A percentile compares a stretch with the other conserved stretches of the same genome.
Conservation (phyloP, 2,113 vertebrate species). For the Lepus europaeus region DNA sequence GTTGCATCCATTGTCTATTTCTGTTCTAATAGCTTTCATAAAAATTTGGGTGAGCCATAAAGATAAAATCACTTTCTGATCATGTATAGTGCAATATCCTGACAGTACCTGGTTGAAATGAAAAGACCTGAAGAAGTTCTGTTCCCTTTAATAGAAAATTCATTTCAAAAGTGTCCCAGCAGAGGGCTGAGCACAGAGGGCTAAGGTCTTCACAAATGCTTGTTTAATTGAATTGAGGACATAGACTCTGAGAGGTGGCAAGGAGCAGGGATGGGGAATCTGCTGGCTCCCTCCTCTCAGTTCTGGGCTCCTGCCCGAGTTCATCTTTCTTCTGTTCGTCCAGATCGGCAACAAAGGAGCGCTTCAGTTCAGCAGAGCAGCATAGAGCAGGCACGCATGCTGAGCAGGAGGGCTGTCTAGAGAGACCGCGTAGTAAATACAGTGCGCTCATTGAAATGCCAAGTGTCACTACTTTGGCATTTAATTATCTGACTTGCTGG, state of each 20-base stretch:
- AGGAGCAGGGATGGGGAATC: conserved; percentile 35
- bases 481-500: conserved; percentile 88
- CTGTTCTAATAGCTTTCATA: neutral
- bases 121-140: conserved; percentile 6
- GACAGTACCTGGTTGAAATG: conserved; percentile 23
- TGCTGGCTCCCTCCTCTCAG: neutral
- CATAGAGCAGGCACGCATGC: neutral
- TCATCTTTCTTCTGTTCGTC: conserved; percentile 54
- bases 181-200: conserved; percentile 38
- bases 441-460: conserved; percentile 85
- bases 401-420: conserved; percentile 75
- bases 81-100: neutral
- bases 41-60: neutral
- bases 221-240: conserved; percentile 66
- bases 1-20: neutral
- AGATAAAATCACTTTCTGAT: conserved; percentile 12
- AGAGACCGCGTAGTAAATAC: conserved; percentile 66
- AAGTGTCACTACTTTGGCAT: conserved; percentile 85
- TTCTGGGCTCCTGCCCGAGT: neutral
- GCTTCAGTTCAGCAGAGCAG: conserved; percentile 68
- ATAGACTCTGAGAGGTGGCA: neutral
- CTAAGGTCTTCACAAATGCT: conserved; percentile 58
- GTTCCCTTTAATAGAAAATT: conserved; percentile 46
- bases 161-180: conserved; percentile 43
- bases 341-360: conserved; percentile 14